These are phyloP conservation scores for Tetramorium parvispinum DNA, from an alignment of 1,140 invertebrate species.

Conservation along the genomic window DNA sequence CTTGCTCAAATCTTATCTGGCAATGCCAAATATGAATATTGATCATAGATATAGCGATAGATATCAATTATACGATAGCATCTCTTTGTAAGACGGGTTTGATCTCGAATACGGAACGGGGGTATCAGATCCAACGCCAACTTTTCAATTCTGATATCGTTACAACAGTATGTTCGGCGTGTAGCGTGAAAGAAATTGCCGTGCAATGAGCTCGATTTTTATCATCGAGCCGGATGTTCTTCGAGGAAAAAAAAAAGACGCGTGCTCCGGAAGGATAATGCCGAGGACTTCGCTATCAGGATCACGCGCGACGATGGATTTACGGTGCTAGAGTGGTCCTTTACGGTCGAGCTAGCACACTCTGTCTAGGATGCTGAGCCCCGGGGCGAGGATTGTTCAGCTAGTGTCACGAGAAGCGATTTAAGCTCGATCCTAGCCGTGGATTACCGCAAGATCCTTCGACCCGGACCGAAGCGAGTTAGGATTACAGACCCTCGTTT, in stretches of 20 bases:
- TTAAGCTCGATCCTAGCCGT: slow-evolving; percentile 62
- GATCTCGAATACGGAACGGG: neutral
- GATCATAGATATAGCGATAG: neutral
- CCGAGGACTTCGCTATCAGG: slow-evolving; percentile 58
- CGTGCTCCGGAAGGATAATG: slow-evolving; percentile 55
- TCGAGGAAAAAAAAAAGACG: slow-evolving; percentile 6
- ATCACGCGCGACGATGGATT: slow-evolving; percentile 63
- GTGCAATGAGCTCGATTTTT: slow-evolving; percentile 21
- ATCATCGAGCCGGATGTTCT: neutral
- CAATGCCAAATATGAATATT: slow-evolving; percentile 25
- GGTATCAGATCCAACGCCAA: neutral
- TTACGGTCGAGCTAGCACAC: slow-evolving; percentile 56
- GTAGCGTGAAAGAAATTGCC: neutral
- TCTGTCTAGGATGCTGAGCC: slow-evolving; percentile 59
- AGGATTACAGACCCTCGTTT: slow-evolving; percentile 61
- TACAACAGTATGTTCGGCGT: neutral
- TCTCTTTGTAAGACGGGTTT: neutral
- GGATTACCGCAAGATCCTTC: slow-evolving; percentile 63
- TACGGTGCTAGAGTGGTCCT: slow-evolving; percentile 63
- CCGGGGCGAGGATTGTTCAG: slow-evolving; percentile 54
- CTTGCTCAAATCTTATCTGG: neutral
- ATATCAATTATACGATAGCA: neutral
- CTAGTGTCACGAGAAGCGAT: slow-evolving; percentile 62
- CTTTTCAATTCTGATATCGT: neutral
- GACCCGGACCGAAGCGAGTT: slow-evolving; percentile 54